Evolutionary conservation across 2,888 invertebrate genomes (phyloP).

Genomic region (Acanthacorydalis orientalis): DNA sequence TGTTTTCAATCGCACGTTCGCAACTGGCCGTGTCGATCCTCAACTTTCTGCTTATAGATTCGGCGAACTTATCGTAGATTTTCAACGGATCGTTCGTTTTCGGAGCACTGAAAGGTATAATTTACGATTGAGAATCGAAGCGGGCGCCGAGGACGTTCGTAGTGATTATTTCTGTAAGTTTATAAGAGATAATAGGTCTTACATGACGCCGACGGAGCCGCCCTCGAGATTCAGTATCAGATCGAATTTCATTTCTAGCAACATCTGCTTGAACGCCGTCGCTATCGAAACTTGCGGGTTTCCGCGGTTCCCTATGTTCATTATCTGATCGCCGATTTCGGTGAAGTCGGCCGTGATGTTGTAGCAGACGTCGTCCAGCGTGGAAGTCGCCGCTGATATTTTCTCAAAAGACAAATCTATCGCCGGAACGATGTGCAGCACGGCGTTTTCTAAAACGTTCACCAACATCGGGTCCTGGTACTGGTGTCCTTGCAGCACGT

Average conservation of each 20-base stretch:
- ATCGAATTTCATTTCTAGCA: conserved; percentile 51
- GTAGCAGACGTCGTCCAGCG: conserved; percentile 20
- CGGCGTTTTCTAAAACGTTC: conserved; percentile 47
- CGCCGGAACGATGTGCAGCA: conserved; percentile 65
- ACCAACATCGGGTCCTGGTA: conserved; percentile 48
- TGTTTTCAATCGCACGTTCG: conserved; percentile 20
- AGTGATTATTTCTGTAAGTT: too few species aligned
- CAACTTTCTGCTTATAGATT: conserved; percentile 27
- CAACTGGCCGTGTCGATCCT: conserved; percentile 21
- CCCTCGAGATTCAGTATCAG: conserved; percentile 57
- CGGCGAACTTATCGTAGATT: conserved; percentile 33
- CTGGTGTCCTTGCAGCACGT: conserved; percentile 54
- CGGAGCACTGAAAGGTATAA: conserved; percentile 18
- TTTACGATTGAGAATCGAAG: background rate
- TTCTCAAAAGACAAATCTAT: conserved; percentile 39
- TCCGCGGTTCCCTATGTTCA: conserved; percentile 30
- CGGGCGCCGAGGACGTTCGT: too few species aligned
- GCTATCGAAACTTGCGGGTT: conserved; percentile 29
- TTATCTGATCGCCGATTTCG: conserved; percentile 51
- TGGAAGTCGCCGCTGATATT: conserved; percentile 17
- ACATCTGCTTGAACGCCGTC: conserved; percentile 43
- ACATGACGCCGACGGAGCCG: conserved; percentile 49
- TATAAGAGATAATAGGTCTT: too few species aligned
- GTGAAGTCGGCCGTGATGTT: conserved; percentile 26
- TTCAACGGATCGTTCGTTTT: conserved; percentile 14